A percentile compares a stretch with the other conserved stretches of the same genome.
These are phyloP conservation scores for Ostrea denselamellosa DNA, from an alignment of 1,140 invertebrate species.

Conservation along the genomic window DNA sequence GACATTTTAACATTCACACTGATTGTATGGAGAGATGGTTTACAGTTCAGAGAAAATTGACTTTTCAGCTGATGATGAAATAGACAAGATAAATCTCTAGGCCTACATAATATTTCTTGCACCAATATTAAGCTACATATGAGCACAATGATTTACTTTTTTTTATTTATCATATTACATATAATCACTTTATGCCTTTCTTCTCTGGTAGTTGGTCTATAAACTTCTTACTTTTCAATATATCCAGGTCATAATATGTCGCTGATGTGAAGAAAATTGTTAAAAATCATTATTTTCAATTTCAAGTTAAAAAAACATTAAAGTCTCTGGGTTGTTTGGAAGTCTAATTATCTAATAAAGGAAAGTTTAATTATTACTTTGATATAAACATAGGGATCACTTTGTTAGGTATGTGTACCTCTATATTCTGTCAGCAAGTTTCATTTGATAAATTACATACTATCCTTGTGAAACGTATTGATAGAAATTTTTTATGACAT, in stretches of 20 bases:
- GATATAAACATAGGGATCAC: too few relatives aligned
- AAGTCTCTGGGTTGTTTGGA: too few relatives aligned
- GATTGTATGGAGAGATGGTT: neutral
- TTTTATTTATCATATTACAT: neutral
- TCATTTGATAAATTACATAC: too few relatives aligned
- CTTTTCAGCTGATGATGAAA: neutral
- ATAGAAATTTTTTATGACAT: too few relatives aligned
- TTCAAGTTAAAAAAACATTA: too few relatives aligned
- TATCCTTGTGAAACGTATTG: too few relatives aligned
- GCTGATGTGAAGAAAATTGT: too few relatives aligned
- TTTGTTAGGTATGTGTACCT: too few relatives aligned
- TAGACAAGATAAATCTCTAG: neutral
- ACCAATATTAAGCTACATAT: neutral
- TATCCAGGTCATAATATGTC: neutral
- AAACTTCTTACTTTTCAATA: neutral
- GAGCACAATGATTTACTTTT: neutral
- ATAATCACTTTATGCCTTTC: neutral
- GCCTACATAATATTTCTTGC: neutral
- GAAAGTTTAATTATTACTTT: too few relatives aligned
- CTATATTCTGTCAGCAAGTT: too few relatives aligned
- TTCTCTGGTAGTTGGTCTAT: neutral
- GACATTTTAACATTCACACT: neutral
- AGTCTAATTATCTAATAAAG: too few relatives aligned
- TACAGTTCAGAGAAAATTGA: neutral
- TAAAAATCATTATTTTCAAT: slow-evolving; percentile 2